These are phyloP conservation scores for Hyla sarda DNA, from an alignment of 2,113 vertebrate species.

Conservation along the genomic window DNA sequence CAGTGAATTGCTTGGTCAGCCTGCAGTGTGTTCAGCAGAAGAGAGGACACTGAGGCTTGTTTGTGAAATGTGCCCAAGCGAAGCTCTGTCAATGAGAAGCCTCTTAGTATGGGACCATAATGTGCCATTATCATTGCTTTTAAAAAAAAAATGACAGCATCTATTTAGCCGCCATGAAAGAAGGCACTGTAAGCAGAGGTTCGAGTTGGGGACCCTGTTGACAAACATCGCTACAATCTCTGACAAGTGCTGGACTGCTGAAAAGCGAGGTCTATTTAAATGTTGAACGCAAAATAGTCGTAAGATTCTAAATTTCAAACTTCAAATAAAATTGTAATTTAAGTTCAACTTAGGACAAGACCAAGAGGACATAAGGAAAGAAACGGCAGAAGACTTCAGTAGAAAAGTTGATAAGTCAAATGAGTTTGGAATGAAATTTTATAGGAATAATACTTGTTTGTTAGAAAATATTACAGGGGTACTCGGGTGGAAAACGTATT, in stretches of 20 bases:
- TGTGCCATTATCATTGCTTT: constrained; percentile 45
- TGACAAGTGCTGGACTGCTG: neutral
- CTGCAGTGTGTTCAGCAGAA: constrained; percentile 38
- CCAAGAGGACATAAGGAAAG: neutral
- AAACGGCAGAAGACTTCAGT: neutral
- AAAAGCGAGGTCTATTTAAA: neutral
- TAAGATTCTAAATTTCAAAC: no score
- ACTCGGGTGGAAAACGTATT: no score
- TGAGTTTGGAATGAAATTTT: neutral
- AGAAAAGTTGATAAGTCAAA: neutral
- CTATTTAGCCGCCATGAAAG: constrained; percentile 41
- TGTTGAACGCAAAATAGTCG: neutral
- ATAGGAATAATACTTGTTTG: no score
- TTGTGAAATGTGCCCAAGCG: constrained; percentile 48
- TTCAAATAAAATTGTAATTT: neutral
- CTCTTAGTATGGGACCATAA: constrained; percentile 51
- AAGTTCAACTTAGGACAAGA: neutral
- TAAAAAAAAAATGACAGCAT: constrained; percentile 36
- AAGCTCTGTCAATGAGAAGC: constrained; percentile 49
- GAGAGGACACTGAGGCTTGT: constrained; percentile 50
- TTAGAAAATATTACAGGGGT: no score
- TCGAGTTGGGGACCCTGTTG: neutral
- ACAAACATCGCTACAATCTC: constrained; percentile 30
- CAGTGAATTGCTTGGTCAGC: constrained; percentile 28
- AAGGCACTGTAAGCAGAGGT: constrained; percentile 27